These are phyloP conservation scores for Epinotia brunnichana DNA, from an alignment of 2,888 invertebrate genomes.

Conservation along the genomic window DNA sequence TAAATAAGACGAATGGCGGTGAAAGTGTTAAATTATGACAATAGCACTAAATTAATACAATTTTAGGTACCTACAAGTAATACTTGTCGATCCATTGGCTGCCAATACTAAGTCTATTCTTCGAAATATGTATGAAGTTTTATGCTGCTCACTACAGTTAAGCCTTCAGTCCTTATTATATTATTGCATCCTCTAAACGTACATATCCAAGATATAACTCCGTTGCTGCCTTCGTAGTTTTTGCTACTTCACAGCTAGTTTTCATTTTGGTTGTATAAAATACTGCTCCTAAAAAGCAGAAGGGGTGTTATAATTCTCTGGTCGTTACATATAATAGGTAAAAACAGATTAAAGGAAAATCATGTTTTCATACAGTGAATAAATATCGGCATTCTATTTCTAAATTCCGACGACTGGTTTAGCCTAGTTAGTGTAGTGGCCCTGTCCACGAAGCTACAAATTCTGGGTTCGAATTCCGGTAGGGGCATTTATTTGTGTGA, in stretches of 20 bases:
- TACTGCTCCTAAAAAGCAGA: background rate
- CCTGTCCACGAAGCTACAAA: too few species aligned
- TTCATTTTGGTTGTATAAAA: slow-evolving; percentile 22
- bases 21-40: background rate
- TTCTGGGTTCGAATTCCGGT: too few species aligned
- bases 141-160: slow-evolving; percentile 16
- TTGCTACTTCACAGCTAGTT: slow-evolving; percentile 24
- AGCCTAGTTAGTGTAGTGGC: too few species aligned
- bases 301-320: background rate
- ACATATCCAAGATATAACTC: slow-evolving; percentile 21
- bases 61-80: background rate
- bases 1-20: background rate
- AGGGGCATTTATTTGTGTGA: too few species aligned
- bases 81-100: background rate
- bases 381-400: too few species aligned
- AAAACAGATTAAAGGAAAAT: background rate
- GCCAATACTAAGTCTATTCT: background rate
- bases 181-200: slow-evolving; percentile 22
- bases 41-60: background rate
- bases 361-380: background rate
- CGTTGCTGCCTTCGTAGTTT: slow-evolving; percentile 17
- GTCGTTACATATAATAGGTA: background rate
- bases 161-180: slow-evolving; percentile 12
- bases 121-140: slow-evolving; percentile 13
- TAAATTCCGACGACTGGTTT: too few species aligned